Evolutionary conservation across 2,797 vertebrate genomes (phyloP), one percentile per base, ranked within the genome.

Genomic region (Acropternis orthonyx): DNA sequence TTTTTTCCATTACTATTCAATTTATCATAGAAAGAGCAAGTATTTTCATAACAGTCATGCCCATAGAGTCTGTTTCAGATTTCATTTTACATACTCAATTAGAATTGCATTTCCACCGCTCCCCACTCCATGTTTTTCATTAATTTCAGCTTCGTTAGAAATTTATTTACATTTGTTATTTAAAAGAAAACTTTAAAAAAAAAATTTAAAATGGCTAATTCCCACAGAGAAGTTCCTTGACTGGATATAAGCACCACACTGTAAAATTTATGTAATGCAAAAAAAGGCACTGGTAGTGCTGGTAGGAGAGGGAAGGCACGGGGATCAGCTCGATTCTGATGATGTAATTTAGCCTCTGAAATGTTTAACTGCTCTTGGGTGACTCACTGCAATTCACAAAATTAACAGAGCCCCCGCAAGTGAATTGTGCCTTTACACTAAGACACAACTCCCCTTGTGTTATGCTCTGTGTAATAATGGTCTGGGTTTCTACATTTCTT

Each of bases 301-400:
- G 48, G 17, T 43, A 23, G 36, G 21, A 65, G 30, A 43, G 34
- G n/a, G 68, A 66, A 77, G 44, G 3, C 52, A 32, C 0, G 0
- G 23, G 68, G 16, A 65, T 72, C 58, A 78, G 52, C 36, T 87
- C 69, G 69, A 69, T 79, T 63, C 28, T 44, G 39, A 36, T 59
- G 55, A 34, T 58, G 26, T 58, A 21, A 69, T 82, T 73, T 55
- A 76, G n/a, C 36, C 66, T 69, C 51, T 66, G 76, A 79, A 89
- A 66, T 86, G 34, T 63, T 32, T 44, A 41, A 62, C 37, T 72
- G 27, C 58, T 81, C 12, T 63, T 73, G 39, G 51, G 36, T 93
- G 80, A 81, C 59, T 82, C 69, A 73, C 18, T 58, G 58, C 73
- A 92, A 41, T 66, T 88, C 72, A 75, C 16, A 88, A 36, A 86